Evolutionary conservation across 2,888 invertebrate genomes (phyloP), one percentile per base, ranked within the genome.

Genomic region (Heliothis peltigera): DNA sequence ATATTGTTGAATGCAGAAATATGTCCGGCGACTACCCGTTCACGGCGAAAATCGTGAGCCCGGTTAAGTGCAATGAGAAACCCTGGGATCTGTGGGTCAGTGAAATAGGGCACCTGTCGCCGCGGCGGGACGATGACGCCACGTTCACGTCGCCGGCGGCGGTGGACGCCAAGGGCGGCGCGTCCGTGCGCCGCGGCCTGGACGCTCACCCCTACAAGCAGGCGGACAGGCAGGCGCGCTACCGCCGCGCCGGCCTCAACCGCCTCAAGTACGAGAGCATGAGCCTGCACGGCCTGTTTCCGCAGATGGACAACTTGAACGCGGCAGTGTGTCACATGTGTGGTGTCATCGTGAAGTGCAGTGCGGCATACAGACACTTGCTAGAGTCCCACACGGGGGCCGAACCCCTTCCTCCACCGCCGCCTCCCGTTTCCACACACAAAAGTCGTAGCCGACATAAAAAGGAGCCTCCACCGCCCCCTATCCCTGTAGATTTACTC

Each of bases 241-340:
- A 84, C 62, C 91, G 93, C 22, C 93, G 94, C 71, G 87, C 93
- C n/a, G 90, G 95, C 67, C 93, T 96, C 73, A 94, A 95, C 82
- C 95, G 96, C 8, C 92, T 96, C 57, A 92, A 92, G 67, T 87
- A 89, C 74, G 91, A 96, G 91, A 96, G 96, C 88, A 97, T 97
- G 96, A 96, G 96, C 79, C 95, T 97, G 63, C 98, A 97, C 90
- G 97, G 97, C 51, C 95, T 97, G 82, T 97, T 97, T 84, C 98
- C 98, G 22, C 97, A 97, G 84, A 96, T 96, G 90, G 97, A 98
- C 91, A 95, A 96, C 70, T 96, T 98, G 81, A 96, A 96, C 87
- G 96, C 97, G 69, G 97, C 97, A 67, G 96, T 97, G 80, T 98
- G 98, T 91, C 97, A 97, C 90, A 95, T 96, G 88, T 98, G 98